Evolutionary conservation across 1,140 invertebrate genomes (phyloP), one percentile per base, ranked within the genome.

Genomic region (Drosophila bifasciata): DNA sequence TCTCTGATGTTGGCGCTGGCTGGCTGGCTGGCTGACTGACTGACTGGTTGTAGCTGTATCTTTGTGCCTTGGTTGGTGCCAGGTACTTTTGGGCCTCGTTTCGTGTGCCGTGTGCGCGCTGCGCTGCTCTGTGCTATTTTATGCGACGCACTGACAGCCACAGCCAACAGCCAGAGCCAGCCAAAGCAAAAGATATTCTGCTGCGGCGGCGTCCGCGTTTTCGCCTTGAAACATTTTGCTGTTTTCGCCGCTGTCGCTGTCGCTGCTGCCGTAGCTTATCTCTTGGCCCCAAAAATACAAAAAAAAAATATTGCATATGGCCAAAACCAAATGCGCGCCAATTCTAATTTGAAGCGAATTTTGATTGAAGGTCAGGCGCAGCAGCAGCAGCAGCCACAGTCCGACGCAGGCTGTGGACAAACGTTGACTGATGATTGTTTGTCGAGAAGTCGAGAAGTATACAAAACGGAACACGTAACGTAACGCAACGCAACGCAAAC

Each of bases 181-280:
- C 74, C 51, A 60, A 68, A 36, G 32, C 32, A 36, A 36, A 36
- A 36, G 11, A 36, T 36, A 4, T 36, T 36, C 59, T 64, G 66
- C 57, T 73, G 73, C 77, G 74, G 74, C 76, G 63, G 62, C 76
- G 74, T 45, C 59, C 45, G 61, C 60, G 64, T 76, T 90, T 90
- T 90, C 73, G 86, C 86, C 86, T 90, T 90, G 86, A 90, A 90
- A 90, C 86, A 90, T 90, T 90, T 78, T 76, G 67, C 59, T 76
- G 55, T 56, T 63, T 69, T 75, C 55, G 48, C 56, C 57, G 57
- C 39, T 50, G 59, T 52, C 51, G 36, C 55, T 56, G 49, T 17
- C 51, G 28, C 28, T 56, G 49, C 40, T 57, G 77, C 45, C 66
- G 55, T 48, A 68, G 81, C 83, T 88, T 85, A 77, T 86, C 81